Percentiles rank a stretch among this genome's conserved stretches.
phyloP scores from a whole-genome alignment of 2,113 vertebrate species.

The Xyliphius kryptos region DNA sequence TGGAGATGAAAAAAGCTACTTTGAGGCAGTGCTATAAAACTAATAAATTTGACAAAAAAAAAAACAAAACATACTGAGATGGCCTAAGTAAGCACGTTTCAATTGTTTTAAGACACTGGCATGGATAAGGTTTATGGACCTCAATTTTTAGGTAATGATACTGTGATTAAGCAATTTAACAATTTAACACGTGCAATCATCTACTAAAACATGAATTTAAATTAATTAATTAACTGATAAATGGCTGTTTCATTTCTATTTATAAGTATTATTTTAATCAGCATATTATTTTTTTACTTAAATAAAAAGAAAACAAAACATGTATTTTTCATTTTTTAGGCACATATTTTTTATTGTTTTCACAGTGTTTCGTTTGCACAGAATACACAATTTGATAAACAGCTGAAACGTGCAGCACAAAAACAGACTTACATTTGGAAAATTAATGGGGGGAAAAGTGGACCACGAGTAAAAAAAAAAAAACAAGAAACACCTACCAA shows the following conservation, averaged over 20 bases:
- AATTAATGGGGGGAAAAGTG: neutral
- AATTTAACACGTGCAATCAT: no score
- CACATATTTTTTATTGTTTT: slow-evolving; percentile 24
- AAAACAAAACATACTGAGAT: no score
- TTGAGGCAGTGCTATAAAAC: no score
- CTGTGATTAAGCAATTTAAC: no score
- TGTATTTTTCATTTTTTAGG: slow-evolving; percentile 10
- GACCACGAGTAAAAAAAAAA: no score
- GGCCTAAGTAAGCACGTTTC: no score
- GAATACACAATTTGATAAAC: slow-evolving; percentile 6
- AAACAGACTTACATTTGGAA: slow-evolving; percentile 1
- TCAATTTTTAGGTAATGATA: no score
- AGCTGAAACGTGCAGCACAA: slow-evolving; percentile 5
- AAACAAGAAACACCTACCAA: slow-evolving; percentile 6
- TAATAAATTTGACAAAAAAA: no score
- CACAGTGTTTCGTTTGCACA: slow-evolving; percentile 23
- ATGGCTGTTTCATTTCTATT: neutral
- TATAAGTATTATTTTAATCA: neutral
- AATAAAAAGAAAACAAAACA: slow-evolving; percentile 1
- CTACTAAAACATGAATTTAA: neutral
- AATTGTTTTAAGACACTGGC: no score
- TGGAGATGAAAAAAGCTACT: no score
- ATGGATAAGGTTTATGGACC: no score
- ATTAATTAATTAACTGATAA: slow-evolving; percentile 5
- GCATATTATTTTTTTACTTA: slow-evolving; percentile 6